A percentile compares a stretch with the other conserved stretches of the same genome.
phyloP scores from a whole-genome alignment of 2,888 invertebrate species.

The Trichopoda pennipes region DNA sequence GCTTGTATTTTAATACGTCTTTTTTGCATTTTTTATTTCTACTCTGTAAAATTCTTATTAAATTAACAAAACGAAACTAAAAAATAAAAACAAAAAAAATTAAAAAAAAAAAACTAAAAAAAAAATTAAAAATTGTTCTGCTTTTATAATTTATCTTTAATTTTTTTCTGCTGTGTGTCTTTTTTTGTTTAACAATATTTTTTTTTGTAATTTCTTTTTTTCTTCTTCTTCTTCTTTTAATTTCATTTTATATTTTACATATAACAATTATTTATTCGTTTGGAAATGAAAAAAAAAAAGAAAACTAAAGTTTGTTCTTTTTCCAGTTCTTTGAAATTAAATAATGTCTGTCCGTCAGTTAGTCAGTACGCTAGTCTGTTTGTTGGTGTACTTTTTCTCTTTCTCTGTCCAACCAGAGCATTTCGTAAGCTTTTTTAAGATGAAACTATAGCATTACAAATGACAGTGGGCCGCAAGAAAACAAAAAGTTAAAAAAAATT shows the following conservation, averaged over 20 bases:
- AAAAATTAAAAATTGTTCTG: constrained; percentile 34
- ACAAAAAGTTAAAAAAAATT: not conserved
- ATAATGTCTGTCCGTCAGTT: constrained; percentile 54
- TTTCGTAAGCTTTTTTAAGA: constrained; percentile 42
- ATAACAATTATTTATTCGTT: constrained; percentile 50
- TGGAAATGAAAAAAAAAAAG: constrained; percentile 7
- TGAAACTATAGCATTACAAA: constrained; percentile 22
- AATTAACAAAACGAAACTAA: constrained; percentile 36
- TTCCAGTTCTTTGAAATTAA: constrained; percentile 66
- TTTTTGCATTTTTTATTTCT: constrained; percentile 37
- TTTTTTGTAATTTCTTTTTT: constrained; percentile 51
- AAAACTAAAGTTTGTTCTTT: constrained; percentile 55
- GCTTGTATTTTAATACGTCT: constrained; percentile 34
- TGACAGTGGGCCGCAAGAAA: not conserved
- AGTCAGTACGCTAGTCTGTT: constrained; percentile 25
- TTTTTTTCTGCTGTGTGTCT: constrained; percentile 52
- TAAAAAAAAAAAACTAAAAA: constrained; percentile 30
- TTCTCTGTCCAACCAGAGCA: constrained; percentile 52
- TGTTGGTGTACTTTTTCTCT: constrained; percentile 22
- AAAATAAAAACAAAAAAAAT: too few relatives aligned
- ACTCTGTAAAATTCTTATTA: constrained; percentile 56
- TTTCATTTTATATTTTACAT: constrained; percentile 62
- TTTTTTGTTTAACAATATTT: constrained; percentile 35
- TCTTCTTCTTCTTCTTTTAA: constrained; percentile 49
- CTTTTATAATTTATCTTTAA: constrained; percentile 67